A percentile compares a stretch with the other conserved stretches of the same genome.
These are phyloP conservation scores for Alligator mississippiensis DNA, from an alignment of 2,113 vertebrate genomes.

Conservation along the genomic window DNA sequence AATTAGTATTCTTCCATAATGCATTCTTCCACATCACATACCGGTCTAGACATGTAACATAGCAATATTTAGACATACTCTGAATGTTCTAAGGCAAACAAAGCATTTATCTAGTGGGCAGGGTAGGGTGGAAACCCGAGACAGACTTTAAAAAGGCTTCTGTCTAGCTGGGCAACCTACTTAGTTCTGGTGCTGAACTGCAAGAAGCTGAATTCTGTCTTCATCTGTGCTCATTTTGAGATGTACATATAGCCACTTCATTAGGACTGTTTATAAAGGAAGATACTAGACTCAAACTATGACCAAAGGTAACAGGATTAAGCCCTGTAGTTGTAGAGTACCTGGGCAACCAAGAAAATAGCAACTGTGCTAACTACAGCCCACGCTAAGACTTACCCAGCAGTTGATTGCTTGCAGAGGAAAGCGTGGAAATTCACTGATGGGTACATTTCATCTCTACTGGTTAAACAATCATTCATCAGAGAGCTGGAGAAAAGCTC, in stretches of 20 bases:
- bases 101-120: not conserved
- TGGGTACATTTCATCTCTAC: not conserved
- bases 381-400: not conserved
- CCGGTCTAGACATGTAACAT: not conserved
- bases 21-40: not conserved
- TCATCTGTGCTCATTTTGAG: not conserved
- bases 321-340: not conserved
- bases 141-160: too few relatives aligned
- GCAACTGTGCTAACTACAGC: not conserved
- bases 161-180: not conserved
- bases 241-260: not conserved
- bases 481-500: not conserved
- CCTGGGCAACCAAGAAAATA: not conserved
- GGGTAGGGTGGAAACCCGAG: not conserved
- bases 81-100: not conserved
- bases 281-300: not conserved
- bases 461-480: not conserved
- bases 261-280: not conserved
- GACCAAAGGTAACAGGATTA: not conserved
- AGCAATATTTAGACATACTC: not conserved
- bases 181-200: not conserved
- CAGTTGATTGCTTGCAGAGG: not conserved
- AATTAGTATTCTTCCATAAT: not conserved
- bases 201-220: not conserved
- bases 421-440: not conserved